Evolutionary conservation across 2,113 vertebrate species (phyloP).

Genomic region (Pristiophorus japonicus): DNA sequence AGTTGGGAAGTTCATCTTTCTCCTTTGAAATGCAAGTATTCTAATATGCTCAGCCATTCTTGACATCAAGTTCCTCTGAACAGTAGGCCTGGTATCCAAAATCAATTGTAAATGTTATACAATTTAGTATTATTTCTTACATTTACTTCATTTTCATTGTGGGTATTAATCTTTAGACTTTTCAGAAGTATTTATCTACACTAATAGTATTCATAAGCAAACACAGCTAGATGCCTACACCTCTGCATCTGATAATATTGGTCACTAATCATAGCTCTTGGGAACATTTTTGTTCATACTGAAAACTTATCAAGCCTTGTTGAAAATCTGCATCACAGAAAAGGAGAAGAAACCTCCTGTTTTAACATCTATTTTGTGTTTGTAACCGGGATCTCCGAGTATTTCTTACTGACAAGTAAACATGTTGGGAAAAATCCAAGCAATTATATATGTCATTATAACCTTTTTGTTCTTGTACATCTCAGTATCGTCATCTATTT

Average conservation of each 20-base stretch:
- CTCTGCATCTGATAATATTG: neutral
- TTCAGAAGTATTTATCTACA: neutral
- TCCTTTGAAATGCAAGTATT: neutral
- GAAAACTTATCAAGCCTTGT: neutral
- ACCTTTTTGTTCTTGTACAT: neutral
- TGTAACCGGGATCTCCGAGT: neutral
- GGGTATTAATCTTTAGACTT: neutral
- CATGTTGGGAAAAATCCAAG: neutral
- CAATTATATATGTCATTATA: neutral
- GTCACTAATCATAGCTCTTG: neutral
- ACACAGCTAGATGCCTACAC: neutral
- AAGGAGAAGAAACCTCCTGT: neutral
- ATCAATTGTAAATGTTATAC: neutral
- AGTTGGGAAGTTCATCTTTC: neutral
- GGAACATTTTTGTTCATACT: neutral
- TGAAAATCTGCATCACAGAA: neutral
- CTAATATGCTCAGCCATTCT: neutral
- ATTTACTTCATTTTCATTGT: neutral
- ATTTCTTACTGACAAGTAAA: neutral
- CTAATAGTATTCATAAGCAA: neutral
- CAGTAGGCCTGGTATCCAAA: neutral
- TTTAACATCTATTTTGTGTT: neutral
- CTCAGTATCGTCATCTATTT: neutral
- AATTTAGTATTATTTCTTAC: neutral
- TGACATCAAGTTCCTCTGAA: neutral